Conservation (phyloP, 2,888 invertebrate species). For the Altica lythri region DNA sequence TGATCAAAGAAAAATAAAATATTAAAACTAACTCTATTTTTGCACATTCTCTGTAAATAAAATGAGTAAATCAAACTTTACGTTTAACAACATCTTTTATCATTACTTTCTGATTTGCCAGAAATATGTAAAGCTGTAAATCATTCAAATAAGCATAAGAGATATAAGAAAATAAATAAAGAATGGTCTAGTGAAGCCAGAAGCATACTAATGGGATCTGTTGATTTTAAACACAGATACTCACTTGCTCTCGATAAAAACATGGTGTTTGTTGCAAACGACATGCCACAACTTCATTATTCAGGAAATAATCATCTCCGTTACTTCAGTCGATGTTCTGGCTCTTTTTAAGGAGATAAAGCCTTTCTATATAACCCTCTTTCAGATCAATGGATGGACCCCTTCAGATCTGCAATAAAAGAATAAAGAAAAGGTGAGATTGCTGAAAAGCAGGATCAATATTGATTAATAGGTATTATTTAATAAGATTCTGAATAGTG, state of each 20-base stretch:
- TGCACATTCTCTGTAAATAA: no score
- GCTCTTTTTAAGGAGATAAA: neutral
- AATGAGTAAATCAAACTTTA: no score
- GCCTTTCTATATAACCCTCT: neutral
- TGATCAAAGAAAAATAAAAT: no score
- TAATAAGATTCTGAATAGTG: neutral
- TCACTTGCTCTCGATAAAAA: slow-evolving; percentile 16
- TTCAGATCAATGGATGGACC: slow-evolving; percentile 1
- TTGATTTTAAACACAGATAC: neutral
- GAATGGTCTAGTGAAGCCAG: no score
- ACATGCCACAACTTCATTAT: slow-evolving; percentile 23
- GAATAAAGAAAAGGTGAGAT: slow-evolving; percentile 12
- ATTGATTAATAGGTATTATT: slow-evolving; percentile 7
- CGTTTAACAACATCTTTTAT: no score
- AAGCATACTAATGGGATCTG: neutral
- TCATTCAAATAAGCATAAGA: no score
- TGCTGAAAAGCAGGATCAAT: slow-evolving; percentile 8
- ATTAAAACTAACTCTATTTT: no score
- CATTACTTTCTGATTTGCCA: no score
- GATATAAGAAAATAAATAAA: no score
- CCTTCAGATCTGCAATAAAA: slow-evolving; percentile 18
- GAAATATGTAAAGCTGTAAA: no score
- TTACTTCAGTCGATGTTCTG: neutral
- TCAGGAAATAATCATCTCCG: slow-evolving; percentile 18
- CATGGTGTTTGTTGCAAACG: slow-evolving; percentile 12